Conservation (phyloP, 2,888 invertebrate species). For the Reticulitermes lucifugus region DNA sequence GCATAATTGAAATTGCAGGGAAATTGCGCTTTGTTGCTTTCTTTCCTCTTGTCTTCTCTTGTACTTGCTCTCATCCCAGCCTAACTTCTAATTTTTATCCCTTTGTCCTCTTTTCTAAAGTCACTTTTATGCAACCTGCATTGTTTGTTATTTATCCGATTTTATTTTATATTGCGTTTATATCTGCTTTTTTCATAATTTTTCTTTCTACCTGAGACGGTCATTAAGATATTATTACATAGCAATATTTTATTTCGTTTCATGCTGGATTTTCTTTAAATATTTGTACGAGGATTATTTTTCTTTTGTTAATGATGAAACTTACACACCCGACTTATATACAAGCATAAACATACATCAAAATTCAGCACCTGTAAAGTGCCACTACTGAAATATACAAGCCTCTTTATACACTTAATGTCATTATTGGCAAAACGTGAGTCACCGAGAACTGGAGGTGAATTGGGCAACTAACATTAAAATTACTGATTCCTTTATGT, state of each 20-base stretch:
- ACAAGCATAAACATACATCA: background rate
- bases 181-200: background rate
- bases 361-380: no score
- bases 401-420: no score
- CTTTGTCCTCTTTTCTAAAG: constrained; percentile 36
- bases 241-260: background rate
- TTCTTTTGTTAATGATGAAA: background rate
- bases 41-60: constrained; percentile 30
- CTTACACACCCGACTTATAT: background rate
- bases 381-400: no score
- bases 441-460: no score
- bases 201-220: background rate
- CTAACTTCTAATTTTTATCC: constrained; percentile 28
- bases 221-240: background rate
- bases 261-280: background rate
- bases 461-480: no score
- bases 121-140: background rate
- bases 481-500: no score
- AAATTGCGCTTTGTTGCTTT: constrained; percentile 47
- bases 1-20: constrained; percentile 54
- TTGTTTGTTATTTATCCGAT: background rate
- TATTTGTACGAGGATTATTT: background rate
- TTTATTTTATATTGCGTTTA: constrained; percentile 42
- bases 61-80: constrained; percentile 40
- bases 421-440: no score